Base-by-base conservation (phyloP, 2,888 invertebrate species). In the Agrotis puta region DNA sequence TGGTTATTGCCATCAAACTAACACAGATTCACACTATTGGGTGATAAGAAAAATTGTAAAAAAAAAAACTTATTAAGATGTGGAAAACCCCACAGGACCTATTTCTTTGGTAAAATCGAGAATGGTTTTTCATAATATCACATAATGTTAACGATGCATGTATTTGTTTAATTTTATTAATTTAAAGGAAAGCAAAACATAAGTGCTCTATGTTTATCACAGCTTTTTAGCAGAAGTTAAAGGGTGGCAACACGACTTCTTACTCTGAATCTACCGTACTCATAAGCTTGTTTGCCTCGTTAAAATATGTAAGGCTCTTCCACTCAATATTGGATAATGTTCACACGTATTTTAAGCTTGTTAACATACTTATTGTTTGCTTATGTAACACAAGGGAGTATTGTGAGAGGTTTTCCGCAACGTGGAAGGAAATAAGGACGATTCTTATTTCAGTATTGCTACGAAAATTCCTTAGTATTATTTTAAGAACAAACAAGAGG, bases 291-390 rank as follows among this genome's bases (percentile, higher is more conserved):
- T 84, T 84, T 77, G 22, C 61, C 45, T 61, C 47, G 58, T 65
- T 75, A 65, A 76, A 81, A 80, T 71, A 80, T 77, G 77, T 66
- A 70, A 77, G 76, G 62, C 64, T 71, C 65, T 59, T 58, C 58
- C 47, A 68, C 72, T 77, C 74, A 77, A 82, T 84, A 84, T 82
- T 85, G 83, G 83, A 82, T 84, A 84, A 82, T 76, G 85, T 73
- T 82, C 67, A 77, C 76, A 74, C 82, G 64, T 73, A 74, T 64
- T 82, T 74, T 84, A 85, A 84, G 76, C 84, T 63, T 84, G 83
- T 84, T 84, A 84, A 64, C 72, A 51, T 70, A 63, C 61, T 61
- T 66, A 73, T 71, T 67, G 66, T 70, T 72, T 77, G 68, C 54
- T 71, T 71, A 68, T 53, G 56, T 69, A 77, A 80, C 64, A 47